Percentiles rank a stretch among this genome's conserved stretches.
These are phyloP conservation scores for Harpegnathos saltator DNA, from an alignment of 1,140 invertebrate genomes.

Conservation along the genomic window DNA sequence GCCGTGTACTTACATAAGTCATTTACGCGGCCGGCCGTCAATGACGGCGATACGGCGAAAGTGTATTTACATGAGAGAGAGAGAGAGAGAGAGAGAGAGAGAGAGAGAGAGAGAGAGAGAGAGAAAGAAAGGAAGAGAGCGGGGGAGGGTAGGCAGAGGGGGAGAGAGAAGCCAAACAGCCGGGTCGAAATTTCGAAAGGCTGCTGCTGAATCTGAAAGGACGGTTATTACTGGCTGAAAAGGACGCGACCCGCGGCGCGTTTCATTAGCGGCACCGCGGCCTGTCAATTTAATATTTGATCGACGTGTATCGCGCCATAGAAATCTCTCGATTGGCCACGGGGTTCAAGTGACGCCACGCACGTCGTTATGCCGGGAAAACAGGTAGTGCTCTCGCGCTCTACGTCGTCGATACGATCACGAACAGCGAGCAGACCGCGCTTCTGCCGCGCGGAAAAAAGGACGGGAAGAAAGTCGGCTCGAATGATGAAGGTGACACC, in stretches of 20 bases:
- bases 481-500: constrained; percentile 17
- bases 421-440: neutral
- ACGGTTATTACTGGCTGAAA: too few species aligned
- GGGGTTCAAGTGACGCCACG: neutral
- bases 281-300: neutral
- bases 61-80: constrained; percentile 47
- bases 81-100: neutral
- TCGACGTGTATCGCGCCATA: neutral
- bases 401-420: constrained; percentile 9
- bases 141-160: too few species aligned
- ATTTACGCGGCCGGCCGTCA: constrained; percentile 17
- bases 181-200: too few species aligned
- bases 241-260: too few species aligned
- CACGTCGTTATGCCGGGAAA: neutral
- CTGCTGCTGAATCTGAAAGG: too few species aligned
- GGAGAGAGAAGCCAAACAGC: too few species aligned
- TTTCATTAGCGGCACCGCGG: too few species aligned
- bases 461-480: constrained; percentile 67
- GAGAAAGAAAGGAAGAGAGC: too few species aligned
- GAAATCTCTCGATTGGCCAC: constrained; percentile 4
- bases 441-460: constrained; percentile 15
- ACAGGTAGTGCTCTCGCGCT: neutral
- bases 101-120: neutral
- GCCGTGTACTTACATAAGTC: constrained; percentile 19
- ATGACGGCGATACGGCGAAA: constrained; percentile 20